Conservation (phyloP, 2,113 vertebrate species). For the Muntiacus muntjak region DNA sequence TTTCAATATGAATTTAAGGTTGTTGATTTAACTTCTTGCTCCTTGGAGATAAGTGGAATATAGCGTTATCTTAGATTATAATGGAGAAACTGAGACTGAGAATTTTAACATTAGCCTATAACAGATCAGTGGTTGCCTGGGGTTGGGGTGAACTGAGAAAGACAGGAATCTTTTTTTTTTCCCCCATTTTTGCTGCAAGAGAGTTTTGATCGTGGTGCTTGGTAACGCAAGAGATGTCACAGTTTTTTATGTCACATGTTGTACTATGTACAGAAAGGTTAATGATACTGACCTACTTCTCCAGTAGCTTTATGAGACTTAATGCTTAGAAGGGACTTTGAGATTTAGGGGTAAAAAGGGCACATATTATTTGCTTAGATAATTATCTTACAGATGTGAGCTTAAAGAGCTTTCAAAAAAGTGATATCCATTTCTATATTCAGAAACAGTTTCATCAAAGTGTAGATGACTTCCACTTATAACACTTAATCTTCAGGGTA, state of each 20-base stretch:
- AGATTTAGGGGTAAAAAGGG: background rate
- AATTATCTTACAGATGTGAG: background rate
- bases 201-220: background rate
- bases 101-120: background rate
- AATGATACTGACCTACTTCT: background rate
- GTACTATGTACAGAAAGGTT: background rate
- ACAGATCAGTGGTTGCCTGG: background rate
- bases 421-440: background rate
- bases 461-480: conserved; percentile 6
- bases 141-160: background rate
- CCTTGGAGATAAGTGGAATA: background rate
- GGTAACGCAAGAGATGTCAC: background rate
- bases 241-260: background rate
- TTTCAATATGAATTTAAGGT: background rate
- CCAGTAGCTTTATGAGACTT: background rate
- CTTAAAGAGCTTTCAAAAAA: background rate
- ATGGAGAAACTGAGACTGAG: background rate
- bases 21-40: background rate
- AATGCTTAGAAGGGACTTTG: background rate
- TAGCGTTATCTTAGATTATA: background rate
- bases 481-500: background rate
- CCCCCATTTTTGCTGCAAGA: background rate
- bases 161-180: background rate
- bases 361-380: background rate
- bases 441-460: background rate